phyloP scores from a whole-genome alignment of 1,140 invertebrate genomes.

The Megalopta genalis region DNA sequence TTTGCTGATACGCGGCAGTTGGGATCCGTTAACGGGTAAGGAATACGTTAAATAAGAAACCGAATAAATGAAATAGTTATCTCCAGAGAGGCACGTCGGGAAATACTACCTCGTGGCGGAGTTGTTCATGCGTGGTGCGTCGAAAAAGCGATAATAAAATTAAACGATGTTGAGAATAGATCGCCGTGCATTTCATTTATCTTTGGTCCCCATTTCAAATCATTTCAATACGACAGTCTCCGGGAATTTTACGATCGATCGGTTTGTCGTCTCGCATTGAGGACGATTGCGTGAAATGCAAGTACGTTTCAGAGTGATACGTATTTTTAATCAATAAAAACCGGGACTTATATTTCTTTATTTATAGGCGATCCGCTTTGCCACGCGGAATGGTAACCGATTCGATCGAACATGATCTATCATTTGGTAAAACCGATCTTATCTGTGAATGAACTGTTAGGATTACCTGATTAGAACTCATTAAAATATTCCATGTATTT shows the following conservation, averaged over 20 bases:
- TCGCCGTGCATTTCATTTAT: background rate
- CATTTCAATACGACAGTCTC: background rate
- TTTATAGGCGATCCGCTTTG: slow-evolving; percentile 8
- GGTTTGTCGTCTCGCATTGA: background rate
- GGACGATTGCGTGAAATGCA: background rate
- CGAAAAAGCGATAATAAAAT: background rate
- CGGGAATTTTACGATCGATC: slow-evolving; percentile 20
- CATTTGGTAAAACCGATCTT: background rate
- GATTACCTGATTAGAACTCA: too few species aligned
- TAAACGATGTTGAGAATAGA: background rate
- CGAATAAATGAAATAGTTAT: background rate
- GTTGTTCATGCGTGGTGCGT: background rate
- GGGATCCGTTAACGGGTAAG: background rate
- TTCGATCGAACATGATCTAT: slow-evolving; percentile 1
- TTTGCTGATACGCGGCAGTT: background rate
- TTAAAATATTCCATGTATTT: too few species aligned
- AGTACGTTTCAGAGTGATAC: background rate
- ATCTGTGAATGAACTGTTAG: background rate
- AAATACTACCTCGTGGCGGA: background rate
- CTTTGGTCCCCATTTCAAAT: background rate
- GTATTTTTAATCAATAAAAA: slow-evolving; percentile 17
- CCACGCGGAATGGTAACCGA: background rate
- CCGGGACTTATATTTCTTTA: background rate
- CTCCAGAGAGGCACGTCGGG: background rate
- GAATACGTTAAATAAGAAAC: background rate